phyloP scores from a whole-genome alignment of 2,113 vertebrate species.

The Cynocephalus volans region DNA sequence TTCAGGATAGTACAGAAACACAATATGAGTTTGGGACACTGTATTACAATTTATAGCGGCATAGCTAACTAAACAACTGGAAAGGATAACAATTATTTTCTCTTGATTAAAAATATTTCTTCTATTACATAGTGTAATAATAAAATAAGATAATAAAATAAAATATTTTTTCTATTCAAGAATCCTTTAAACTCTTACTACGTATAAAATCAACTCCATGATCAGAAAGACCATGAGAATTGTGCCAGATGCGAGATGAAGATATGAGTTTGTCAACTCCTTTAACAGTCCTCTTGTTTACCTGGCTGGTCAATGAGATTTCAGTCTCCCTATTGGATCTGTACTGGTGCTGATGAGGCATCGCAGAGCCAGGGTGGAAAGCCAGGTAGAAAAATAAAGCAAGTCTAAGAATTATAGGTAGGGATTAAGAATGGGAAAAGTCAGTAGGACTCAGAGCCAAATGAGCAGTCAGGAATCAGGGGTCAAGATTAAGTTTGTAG shows the following conservation, averaged over 20 bases:
- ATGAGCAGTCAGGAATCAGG: neutral
- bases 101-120: constrained; percentile 59
- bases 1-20: constrained; percentile 51
- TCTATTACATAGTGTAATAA: neutral
- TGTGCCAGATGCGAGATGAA: neutral
- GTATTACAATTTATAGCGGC: constrained; percentile 49
- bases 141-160: neutral
- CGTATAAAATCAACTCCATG: constrained; percentile 27
- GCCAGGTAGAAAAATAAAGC: neutral
- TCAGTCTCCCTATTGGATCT: neutral
- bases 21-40: constrained; percentile 54
- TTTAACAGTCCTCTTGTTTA: neutral
- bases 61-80: constrained; percentile 50
- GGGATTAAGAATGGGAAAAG: neutral
- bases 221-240: constrained; percentile 14
- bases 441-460: neutral
- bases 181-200: neutral
- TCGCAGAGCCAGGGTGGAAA: neutral
- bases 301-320: neutral
- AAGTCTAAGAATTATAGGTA: neutral
- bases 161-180: constrained; percentile 43
- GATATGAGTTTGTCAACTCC: neutral
- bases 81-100: constrained; percentile 19
- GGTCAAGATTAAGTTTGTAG: neutral
- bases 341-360: neutral